Base-by-base conservation (phyloP, 1,140 invertebrate species). In the Dendrolimus kikuchii region DNA sequence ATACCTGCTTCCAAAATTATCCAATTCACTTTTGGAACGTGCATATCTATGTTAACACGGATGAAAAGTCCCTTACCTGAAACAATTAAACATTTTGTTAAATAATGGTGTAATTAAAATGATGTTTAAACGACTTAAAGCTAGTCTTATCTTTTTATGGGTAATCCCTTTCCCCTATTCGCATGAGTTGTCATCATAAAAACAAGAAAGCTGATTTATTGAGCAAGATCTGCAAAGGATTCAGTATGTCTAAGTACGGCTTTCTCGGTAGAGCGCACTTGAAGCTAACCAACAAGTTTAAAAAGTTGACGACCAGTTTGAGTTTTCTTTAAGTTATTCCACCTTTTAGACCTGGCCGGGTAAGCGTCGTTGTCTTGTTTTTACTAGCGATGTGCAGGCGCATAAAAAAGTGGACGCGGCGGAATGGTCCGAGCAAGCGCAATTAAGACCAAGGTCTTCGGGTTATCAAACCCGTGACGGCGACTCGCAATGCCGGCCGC, bases 371-470 rank as follows among this genome's bases (percentile, higher is more conserved):
- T 76, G 72, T 77, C 73, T 67, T 77, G 76, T 81, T 81, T 78
- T 84, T 84, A 78, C 79, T 81, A 84, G 80, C 77, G 72, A 83
- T 86, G 71, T 76, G 82, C 82, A 84, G 75, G 76, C 76, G 69
- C 68, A 86, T 86, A 86, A 84, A 86, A 23, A 86, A 86, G 78
- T 81, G 74, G 79, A 68, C 82, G 62, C 75, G 71, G 81, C 71
- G 71, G 79, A 84, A 77, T 84, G 75, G 82, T 77, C 79, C 73
- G 82, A 74, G 79, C 70, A 73, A 78, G 73, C 80, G 80, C 81
- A 86, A 86, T 86, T 86, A 86, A 86, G 79, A 84, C 81, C 81
- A 86, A 84, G 81, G 82, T 86, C 82, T 81, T 65, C 81, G 70
- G 82, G 82, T 86, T 86, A 86, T 86, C 82, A 86, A 86, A 86